A percentile compares a stretch with the other conserved stretches of the same genome.
phyloP scores from a whole-genome alignment of 2,797 vertebrate species.

The Scolopax rusticola region DNA sequence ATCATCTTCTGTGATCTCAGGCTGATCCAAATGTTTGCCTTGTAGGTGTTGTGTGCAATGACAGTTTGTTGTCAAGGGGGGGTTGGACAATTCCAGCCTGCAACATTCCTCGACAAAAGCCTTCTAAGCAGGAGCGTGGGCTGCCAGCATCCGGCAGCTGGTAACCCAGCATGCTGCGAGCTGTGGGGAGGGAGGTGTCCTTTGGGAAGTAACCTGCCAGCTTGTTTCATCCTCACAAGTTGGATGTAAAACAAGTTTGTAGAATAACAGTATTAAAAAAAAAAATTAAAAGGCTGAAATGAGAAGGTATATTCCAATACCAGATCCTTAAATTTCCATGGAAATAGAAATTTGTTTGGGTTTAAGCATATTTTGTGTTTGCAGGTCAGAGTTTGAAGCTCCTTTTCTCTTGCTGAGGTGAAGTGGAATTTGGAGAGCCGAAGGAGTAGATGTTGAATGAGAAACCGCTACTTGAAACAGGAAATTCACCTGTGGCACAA shows the following conservation, averaged over 20 bases:
- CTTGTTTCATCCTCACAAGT: neutral
- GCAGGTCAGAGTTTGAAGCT: neutral
- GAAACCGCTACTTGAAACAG: neutral
- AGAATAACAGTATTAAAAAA: neutral
- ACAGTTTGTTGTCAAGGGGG: neutral
- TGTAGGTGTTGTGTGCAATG: fast-evolving
- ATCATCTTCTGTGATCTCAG: neutral
- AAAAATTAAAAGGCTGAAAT: neutral
- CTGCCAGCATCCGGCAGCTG: conserved; percentile 1
- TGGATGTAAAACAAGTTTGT: neutral
- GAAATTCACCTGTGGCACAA: neutral
- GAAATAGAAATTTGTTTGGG: neutral
- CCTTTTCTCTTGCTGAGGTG: neutral
- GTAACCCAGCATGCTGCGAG: neutral
- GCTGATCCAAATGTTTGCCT: neutral
- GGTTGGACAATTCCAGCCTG: neutral
- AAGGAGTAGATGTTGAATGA: neutral
- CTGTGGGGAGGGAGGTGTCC: neutral
- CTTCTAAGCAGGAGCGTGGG: neutral
- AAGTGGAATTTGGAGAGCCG: neutral
- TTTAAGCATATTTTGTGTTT: neutral
- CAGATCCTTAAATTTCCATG: neutral
- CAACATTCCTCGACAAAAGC: conserved; percentile 18
- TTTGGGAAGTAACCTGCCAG: neutral
- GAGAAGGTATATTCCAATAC: neutral